Evolutionary conservation across 53 echinoderm and acorn worm species (phyloP).

Genomic region (Echinometra lucunter): DNA sequence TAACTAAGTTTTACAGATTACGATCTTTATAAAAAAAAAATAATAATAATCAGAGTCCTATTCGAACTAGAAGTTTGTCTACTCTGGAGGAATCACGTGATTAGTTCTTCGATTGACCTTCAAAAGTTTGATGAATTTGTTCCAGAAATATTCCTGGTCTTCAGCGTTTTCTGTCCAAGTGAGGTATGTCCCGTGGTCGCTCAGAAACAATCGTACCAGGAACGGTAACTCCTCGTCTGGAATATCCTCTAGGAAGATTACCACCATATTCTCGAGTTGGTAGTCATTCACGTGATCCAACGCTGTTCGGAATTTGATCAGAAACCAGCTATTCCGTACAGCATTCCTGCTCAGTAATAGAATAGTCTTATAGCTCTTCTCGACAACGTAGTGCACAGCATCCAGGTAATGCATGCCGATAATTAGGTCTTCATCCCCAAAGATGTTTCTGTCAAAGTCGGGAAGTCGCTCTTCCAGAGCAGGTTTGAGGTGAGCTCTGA

Average conservation of each 20-base stretch:
- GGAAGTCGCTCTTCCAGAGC: not conserved
- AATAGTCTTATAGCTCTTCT: not conserved
- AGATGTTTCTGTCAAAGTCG: not conserved
- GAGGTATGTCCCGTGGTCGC: not conserved
- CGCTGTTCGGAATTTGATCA: not conserved
- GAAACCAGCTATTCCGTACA: not conserved
- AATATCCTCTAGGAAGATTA: not conserved
- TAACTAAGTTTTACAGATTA: too few relatives aligned
- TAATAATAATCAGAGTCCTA: not conserved
- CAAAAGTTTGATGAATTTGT: slow-evolving; percentile 10
- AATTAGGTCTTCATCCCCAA: not conserved
- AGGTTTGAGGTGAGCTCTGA: not conserved
- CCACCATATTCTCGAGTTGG: not conserved
- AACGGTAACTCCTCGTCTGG: not conserved
- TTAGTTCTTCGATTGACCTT: not conserved
- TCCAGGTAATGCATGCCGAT: not conserved
- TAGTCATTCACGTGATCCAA: not conserved
- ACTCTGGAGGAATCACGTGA: not conserved
- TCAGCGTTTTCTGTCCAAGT: not conserved
- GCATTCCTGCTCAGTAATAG: not conserved
- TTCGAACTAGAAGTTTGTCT: not conserved
- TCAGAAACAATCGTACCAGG: not conserved
- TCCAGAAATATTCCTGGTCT: slow-evolving; percentile 14
- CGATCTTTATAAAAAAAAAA: too few relatives aligned
- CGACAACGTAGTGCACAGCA: not conserved